Evolutionary conservation across 2,113 vertebrate species (phyloP), one percentile per base, ranked within the genome.

Genomic region (Myxocyprinus asiaticus): DNA sequence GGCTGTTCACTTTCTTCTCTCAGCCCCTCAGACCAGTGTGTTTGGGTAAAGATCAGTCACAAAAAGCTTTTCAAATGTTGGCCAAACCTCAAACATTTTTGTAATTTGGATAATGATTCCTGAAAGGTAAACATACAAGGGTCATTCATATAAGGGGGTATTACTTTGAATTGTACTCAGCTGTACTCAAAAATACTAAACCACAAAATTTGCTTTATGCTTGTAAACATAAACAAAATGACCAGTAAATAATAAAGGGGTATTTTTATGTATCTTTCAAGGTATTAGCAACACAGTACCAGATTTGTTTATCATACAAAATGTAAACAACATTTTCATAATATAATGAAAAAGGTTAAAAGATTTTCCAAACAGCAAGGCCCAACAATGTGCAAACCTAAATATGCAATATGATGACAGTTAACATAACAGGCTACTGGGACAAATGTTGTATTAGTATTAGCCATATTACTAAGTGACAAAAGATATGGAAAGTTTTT

Each of bases 1-100:
- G n/a, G 55, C 22, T 33, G 22, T n/a, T 58, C 61, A 71, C 15
- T 77, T 67, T 56, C 44, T 7, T 67, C 59, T 76, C 50, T 45
- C 65, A 58, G 53, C 67, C 64, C 44, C 71, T 79, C 61, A 64
- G 45, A 59, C 17, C 51, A 65, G 74, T 72, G 61, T 79, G 33
- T 69, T 72, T 66, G 48, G 71, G 45, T 48, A 42, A 14, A 48
- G 43, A 71, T 58, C 69, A 50, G 15, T 48, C 59, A 71, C 51
- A 3, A 9, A 33, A 45, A 79, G 61, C 48, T 9, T n/a, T 64
- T 72, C 70, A 47, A 67, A 63, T 7, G 11, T 17, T 22, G 43
- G 15, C 47, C 14, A 15, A 43, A 56, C 33, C 48, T 33, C 9
- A 64, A 71, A 64, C 77, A 72, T n/a, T 6, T 43, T 47, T 72